phyloP scores from a whole-genome alignment of 92 coral and sea anemone genomes.

The Heliopora coerulea region DNA sequence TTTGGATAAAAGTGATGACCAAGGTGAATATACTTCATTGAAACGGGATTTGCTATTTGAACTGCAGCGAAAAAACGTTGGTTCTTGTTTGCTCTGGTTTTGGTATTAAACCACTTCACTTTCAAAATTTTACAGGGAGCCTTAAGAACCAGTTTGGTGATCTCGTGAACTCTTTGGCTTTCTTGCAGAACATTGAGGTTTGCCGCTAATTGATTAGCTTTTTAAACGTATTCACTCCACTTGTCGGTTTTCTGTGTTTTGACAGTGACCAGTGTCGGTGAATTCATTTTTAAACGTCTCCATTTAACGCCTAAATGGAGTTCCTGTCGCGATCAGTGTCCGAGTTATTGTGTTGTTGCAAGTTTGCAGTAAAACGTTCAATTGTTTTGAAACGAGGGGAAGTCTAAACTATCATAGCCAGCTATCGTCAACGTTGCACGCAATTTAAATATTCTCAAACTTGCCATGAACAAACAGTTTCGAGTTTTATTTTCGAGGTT shows the following conservation, averaged over 20 bases:
- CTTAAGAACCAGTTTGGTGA: constrained; percentile 34
- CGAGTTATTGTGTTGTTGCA: no score
- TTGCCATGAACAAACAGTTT: no score
- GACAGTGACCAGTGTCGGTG: no score
- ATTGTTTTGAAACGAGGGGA: no score
- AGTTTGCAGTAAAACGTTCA: no score
- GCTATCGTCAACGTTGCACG: no score
- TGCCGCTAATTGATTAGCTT: not conserved
- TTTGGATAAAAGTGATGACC: constrained; percentile 83
- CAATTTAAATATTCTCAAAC: no score
- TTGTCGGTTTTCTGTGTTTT: not conserved
- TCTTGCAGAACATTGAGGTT: constrained; percentile 33
- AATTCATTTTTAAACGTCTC: no score
- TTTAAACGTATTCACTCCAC: not conserved
- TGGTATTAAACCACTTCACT: not conserved
- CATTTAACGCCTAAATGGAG: no score
- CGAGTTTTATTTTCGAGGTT: no score
- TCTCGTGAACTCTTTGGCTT: constrained; percentile 24
- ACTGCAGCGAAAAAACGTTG: not conserved
- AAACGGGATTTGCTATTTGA: not conserved
- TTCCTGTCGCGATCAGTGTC: no score
- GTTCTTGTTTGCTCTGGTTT: not conserved
- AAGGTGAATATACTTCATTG: constrained; percentile 49
- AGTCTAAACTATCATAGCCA: no score
- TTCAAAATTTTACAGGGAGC: not conserved